Conservation (phyloP, 2,113 vertebrate genomes). For the Coptodon bakossiorum region DNA sequence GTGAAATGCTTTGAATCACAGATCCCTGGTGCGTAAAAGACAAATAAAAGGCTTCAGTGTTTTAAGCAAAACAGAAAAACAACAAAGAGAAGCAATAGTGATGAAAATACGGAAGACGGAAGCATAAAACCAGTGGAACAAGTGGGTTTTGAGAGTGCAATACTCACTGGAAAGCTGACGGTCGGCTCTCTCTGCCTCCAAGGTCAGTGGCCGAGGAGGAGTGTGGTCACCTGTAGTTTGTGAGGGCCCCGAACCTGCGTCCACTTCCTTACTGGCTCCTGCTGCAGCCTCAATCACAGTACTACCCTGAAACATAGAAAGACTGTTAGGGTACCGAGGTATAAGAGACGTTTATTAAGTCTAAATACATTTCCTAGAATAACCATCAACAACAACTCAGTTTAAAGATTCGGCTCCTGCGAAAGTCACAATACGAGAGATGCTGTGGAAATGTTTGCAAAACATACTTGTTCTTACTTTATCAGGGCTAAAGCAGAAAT, state of each 20-base stretch:
- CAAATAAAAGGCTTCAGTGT: not conserved
- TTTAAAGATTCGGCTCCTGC: not conserved
- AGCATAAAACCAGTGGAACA: not conserved
- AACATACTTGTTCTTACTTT: not conserved
- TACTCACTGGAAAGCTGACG: slow-evolving; percentile 67
- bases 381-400: not conserved
- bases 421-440: not conserved
- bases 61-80: not conserved
- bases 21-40: not conserved
- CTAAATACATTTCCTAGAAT: not conserved
- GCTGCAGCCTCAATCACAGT: slow-evolving; percentile 23
- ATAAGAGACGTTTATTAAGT: not conserved
- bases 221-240: slow-evolving; percentile 29
- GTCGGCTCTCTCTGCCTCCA: slow-evolving; percentile 54
- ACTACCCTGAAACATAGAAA: slow-evolving; percentile 46
- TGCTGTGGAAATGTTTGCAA: not conserved
- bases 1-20: not conserved
- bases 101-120: not conserved
- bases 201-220: slow-evolving; percentile 27
- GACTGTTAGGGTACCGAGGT: not conserved
- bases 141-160: not conserved
- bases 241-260: not conserved
- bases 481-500: not conserved
- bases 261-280: slow-evolving; percentile 42
- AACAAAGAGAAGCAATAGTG: not conserved